Percentiles rank a stretch among this genome's conserved stretches.
These are phyloP conservation scores for Lochmaea capreae DNA, from an alignment of 2,888 invertebrate species.

Conservation along the genomic window DNA sequence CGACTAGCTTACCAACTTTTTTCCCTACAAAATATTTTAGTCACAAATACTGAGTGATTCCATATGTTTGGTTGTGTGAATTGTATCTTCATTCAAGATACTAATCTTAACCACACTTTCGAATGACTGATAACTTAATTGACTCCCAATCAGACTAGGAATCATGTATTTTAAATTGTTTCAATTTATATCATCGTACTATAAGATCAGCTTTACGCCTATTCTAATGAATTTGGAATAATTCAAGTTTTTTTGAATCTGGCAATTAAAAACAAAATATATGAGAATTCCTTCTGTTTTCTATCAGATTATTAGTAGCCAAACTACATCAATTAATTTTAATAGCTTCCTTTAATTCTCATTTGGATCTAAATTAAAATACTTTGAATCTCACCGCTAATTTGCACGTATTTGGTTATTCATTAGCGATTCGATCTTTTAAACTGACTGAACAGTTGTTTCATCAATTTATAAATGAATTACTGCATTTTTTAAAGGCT, in stretches of 20 bases:
- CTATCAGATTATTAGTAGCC: slow-evolving; percentile 26
- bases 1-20: too few relatives aligned
- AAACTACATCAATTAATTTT: slow-evolving; percentile 35
- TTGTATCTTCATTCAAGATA: neutral
- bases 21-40: too few relatives aligned
- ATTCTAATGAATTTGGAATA: slow-evolving; percentile 3
- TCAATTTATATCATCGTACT: neutral
- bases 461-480: neutral
- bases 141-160: neutral
- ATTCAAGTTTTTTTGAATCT: slow-evolving; percentile 9
- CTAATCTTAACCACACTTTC: neutral
- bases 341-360: slow-evolving; percentile 25
- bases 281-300: slow-evolving; percentile 17
- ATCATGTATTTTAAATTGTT: slow-evolving; percentile 5
- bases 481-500: neutral
- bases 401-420: slow-evolving; percentile 10
- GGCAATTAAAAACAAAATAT: slow-evolving; percentile 28
- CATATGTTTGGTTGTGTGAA: too few relatives aligned
- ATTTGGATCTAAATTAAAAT: slow-evolving; percentile 32
- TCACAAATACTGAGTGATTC: too few relatives aligned
- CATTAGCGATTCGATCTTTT: neutral
- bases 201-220: neutral
- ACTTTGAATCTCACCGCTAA: slow-evolving; percentile 10
- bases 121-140: neutral
- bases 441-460: neutral